These are phyloP conservation scores for Aporophyla lueneburgensis DNA, from an alignment of 2,888 invertebrate species.

Conservation along the genomic window DNA sequence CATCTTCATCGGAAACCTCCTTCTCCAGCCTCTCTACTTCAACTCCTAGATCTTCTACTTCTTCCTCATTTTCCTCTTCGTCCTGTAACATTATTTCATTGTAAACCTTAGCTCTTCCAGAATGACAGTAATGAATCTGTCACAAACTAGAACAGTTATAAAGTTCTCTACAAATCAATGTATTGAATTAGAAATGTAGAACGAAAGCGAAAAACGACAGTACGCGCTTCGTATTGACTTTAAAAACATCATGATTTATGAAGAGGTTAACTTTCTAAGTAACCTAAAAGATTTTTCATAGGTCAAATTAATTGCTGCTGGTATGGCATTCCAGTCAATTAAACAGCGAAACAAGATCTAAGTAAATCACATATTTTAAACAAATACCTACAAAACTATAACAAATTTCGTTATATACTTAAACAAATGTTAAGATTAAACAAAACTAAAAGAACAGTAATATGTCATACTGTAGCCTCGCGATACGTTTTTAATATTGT, in stretches of 20 bases:
- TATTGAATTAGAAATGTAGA: conserved; percentile 39
- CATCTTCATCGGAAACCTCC: conserved; percentile 81
- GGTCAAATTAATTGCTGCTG: not conserved
- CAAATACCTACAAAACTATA: not conserved
- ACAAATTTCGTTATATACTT: not conserved
- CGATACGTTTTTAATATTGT: conserved; percentile 13
- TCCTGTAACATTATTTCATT: conserved; percentile 44
- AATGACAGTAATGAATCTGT: not conserved
- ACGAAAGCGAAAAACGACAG: conserved; percentile 19
- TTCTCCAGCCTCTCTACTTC: conserved; percentile 87
- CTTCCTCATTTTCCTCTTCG: conserved; percentile 78
- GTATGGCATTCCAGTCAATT: conserved; percentile 1
- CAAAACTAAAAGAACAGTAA: conserved; percentile 22
- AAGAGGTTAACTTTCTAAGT: not conserved
- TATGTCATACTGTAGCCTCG: conserved; percentile 41
- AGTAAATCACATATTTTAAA: not conserved
- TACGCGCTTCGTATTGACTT: not conserved
- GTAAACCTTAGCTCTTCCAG: not conserved
- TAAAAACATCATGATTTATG: not conserved
- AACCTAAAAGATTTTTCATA: not conserved
- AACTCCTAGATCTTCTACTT: conserved; percentile 77
- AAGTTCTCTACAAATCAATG: conserved; percentile 38
- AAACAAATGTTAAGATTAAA: conserved; percentile 27
- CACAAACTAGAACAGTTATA: conserved; percentile 17
- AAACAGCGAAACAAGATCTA: not conserved